Evolutionary conservation across 2,797 vertebrate genomes (phyloP).

Genomic region (Pangasius larnaudii): DNA sequence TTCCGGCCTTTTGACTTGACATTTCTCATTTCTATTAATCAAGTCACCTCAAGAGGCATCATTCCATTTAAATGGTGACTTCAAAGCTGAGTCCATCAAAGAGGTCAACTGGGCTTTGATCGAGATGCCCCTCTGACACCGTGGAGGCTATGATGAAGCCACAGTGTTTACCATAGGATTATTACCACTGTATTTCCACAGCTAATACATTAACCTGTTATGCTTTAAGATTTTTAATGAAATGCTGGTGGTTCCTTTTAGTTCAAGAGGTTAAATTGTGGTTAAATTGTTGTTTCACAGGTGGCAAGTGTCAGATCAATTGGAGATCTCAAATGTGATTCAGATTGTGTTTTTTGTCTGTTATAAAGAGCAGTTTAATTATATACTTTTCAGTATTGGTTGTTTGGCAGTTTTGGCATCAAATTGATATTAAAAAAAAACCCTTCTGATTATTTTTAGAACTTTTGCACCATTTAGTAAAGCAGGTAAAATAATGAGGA

Average conservation of each 20-base stretch:
- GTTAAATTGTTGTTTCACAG: background rate
- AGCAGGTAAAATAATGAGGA: too few species aligned
- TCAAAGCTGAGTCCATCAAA: constrained; percentile 55
- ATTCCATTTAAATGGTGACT: constrained; percentile 18
- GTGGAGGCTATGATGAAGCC: background rate
- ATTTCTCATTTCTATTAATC: constrained; percentile 24
- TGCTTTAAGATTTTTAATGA: background rate
- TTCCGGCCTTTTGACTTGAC: constrained; percentile 21
- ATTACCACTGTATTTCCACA: background rate
- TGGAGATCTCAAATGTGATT: background rate
- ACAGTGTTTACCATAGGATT: background rate
- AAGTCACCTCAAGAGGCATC: constrained; percentile 20
- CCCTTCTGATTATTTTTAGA: too few species aligned
- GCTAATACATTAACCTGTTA: background rate
- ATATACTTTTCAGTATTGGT: background rate
- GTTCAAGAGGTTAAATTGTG: background rate
- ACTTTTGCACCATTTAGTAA: too few species aligned
- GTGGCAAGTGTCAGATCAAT: background rate
- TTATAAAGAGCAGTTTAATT: too few species aligned
- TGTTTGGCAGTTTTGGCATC: background rate
- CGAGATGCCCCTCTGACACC: background rate
- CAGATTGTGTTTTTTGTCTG: too few species aligned
- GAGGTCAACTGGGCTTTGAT: constrained; percentile 44
- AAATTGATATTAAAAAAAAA: background rate
- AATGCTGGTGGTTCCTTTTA: background rate